Percentiles rank a stretch among this genome's conserved stretches.
phyloP scores from a whole-genome alignment of 1,140 invertebrate species.

The Wiebesia pumilae region DNA sequence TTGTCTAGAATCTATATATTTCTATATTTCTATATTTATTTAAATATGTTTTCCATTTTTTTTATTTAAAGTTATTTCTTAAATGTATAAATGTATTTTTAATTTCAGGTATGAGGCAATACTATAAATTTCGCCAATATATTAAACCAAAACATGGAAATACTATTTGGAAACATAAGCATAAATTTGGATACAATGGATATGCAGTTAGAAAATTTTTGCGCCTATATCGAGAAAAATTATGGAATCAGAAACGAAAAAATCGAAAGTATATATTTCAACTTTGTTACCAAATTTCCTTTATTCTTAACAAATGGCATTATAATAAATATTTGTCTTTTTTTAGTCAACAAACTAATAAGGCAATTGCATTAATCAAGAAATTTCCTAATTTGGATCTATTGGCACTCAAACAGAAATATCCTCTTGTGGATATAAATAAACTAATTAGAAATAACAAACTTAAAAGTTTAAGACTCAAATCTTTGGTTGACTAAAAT shows the following conservation, averaged over 20 bases:
- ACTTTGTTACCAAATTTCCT: slow-evolving; percentile 22
- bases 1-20: too few relatives aligned
- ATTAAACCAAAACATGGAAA: slow-evolving; percentile 78
- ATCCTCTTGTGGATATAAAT: slow-evolving; percentile 86
- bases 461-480: slow-evolving; percentile 47
- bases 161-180: slow-evolving; percentile 76
- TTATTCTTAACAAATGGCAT: slow-evolving; percentile 32
- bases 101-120: slow-evolving; percentile 64
- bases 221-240: slow-evolving; percentile 80
- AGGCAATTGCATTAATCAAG: slow-evolving; percentile 82
- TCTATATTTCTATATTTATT: too few relatives aligned
- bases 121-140: slow-evolving; percentile 74
- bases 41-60: slow-evolving; percentile 63
- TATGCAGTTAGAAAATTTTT: slow-evolving; percentile 80
- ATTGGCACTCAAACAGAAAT: slow-evolving; percentile 82
- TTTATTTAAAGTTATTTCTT: slow-evolving; percentile 48
- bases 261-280: slow-evolving; percentile 73
- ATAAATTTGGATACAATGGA: slow-evolving; percentile 71
- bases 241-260: slow-evolving; percentile 77
- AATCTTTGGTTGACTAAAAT: slow-evolving; percentile 12
- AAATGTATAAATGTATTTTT: slow-evolving; percentile 41
- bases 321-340: slow-evolving; percentile 53
- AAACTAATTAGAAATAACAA: slow-evolving; percentile 71
- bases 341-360: slow-evolving; percentile 79
- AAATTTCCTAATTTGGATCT: slow-evolving; percentile 86